Base-by-base conservation (phyloP, 53 echinoderm and acorn worm genomes). In the Henricia sp. region DNA sequence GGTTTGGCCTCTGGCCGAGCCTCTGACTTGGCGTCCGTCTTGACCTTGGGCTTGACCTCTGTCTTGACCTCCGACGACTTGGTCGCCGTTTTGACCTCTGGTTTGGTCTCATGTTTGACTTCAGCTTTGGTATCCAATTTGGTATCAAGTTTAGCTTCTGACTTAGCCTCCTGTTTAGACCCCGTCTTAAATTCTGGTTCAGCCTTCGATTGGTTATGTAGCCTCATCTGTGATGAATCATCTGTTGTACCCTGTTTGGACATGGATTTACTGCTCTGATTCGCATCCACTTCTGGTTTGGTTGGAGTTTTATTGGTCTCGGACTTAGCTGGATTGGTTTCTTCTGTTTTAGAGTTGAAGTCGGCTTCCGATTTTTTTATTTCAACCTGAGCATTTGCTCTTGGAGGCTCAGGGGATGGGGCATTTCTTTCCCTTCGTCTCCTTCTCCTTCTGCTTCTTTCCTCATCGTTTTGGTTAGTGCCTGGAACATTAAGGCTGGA, bases 361-460 rank as follows among this genome's bases (percentile, higher is more conserved):
- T n/a, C n/a, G n/a, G n/a, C n/a, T n/a, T 27, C 46, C 6, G 52
- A 0, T 17, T 51, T 26, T 36, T 72, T 63, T 13, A 33, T 66
- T 36, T 85, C 46, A 19, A 38, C 17, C 21, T 37, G 24, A 14
- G 6, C 37, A 13, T 67, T 42, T 16, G 68, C 30, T 68, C 48
- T 59, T 52, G 68, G 41, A 33, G 75, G 76, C 40, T 70, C 70
- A 26, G 67, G 72, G 32, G 86, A 64, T 25, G 57, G 37, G 20
- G 8, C 67, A 42, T 13, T 75, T 36, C 76, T 51, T 26, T 86
- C 86, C 32, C 76, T 50, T 41, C 86, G 33, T 37, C 86, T 62
- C 68, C 86, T 43, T 34, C 86, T 38, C 40, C 70, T 53, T 56
- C 86, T 74, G 38, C 70, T 68, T 40, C 63, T 73, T 6, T 65